These are phyloP conservation scores for Psittacula derbiana DNA, from an alignment of 2,797 vertebrate species.

Conservation along the genomic window DNA sequence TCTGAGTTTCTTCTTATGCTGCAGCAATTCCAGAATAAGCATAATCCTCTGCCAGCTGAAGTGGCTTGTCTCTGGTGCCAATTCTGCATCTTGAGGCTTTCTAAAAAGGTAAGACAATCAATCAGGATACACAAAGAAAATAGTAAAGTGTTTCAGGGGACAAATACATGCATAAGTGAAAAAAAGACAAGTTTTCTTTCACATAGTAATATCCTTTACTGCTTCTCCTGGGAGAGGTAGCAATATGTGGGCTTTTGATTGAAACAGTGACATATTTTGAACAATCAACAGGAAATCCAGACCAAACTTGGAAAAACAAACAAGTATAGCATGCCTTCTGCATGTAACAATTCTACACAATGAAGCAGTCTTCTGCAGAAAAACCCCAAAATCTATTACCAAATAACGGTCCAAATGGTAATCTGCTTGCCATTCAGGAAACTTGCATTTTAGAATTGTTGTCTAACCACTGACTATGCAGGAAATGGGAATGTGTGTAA, in stretches of 20 bases:
- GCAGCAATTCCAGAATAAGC: conserved; percentile 91
- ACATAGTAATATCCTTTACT: background rate
- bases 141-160: background rate
- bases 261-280: background rate
- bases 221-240: background rate
- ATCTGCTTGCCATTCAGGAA: background rate
- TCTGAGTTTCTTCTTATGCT: conserved; percentile 96
- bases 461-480: background rate
- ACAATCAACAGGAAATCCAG: background rate
- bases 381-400: background rate
- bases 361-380: background rate
- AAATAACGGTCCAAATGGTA: background rate
- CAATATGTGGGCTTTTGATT: background rate
- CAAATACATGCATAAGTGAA: accelerated
- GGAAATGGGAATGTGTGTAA: accelerated
- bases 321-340: background rate
- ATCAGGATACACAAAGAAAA: background rate
- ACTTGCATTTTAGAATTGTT: background rate
- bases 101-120: conserved; percentile 59
- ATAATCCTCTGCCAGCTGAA: conserved; percentile 87
- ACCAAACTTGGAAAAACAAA: background rate
- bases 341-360: background rate
- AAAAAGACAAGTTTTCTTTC: background rate
- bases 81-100: conserved; percentile 73
- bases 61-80: conserved; percentile 54